A percentile compares a stretch with the other conserved stretches of the same genome.
Conservation (phyloP, 2,797 vertebrate genomes). For the Poeciliopsis paucimaculata region DNA sequence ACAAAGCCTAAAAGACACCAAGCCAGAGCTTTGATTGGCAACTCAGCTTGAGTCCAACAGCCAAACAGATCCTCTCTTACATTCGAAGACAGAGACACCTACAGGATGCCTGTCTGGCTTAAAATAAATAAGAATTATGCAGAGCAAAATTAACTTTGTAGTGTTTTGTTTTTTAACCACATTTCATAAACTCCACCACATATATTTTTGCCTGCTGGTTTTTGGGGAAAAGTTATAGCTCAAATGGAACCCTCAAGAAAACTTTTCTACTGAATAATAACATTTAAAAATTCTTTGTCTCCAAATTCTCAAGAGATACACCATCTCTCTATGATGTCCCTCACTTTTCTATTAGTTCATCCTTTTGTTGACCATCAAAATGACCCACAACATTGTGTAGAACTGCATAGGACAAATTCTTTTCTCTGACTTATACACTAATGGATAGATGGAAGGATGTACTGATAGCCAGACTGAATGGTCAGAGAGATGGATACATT, state of each 20-base stretch:
- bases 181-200: not conserved
- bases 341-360: too few relatives aligned
- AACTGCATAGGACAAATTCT: not conserved
- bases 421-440: not conserved
- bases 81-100: slow-evolving; percentile 12
- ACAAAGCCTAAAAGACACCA: slow-evolving; percentile 7
- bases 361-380: not conserved
- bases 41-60: slow-evolving; percentile 10
- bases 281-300: too few relatives aligned
- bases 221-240: not conserved
- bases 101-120: slow-evolving; percentile 24
- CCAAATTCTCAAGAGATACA: too few relatives aligned
- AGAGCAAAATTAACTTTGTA: not conserved
- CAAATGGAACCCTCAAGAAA: not conserved
- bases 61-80: slow-evolving; percentile 15
- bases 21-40: slow-evolving; percentile 21
- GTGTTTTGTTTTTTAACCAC: not conserved
- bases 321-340: too few relatives aligned
- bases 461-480: not conserved
- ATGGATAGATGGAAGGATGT: not conserved
- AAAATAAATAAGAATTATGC: not conserved
- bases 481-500: not conserved
- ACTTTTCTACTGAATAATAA: too few relatives aligned
- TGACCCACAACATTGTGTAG: not conserved
- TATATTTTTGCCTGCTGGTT: not conserved